Percentiles rank a stretch among this genome's conserved stretches.
Conservation (phyloP, 2,113 vertebrate genomes). For the Malaclemys terrapin region DNA sequence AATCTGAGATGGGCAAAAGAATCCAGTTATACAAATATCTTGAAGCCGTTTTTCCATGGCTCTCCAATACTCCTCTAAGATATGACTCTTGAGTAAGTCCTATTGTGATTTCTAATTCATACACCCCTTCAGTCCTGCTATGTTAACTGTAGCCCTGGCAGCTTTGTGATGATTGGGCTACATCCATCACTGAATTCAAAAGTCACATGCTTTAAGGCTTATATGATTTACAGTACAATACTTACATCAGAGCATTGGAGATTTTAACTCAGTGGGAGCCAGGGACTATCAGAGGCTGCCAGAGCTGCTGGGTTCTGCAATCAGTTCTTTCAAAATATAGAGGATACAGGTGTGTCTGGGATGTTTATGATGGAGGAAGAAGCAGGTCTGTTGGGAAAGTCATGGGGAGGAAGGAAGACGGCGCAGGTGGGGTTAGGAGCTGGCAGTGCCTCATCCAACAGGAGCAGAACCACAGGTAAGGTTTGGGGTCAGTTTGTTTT, state of each 20-base stretch:
- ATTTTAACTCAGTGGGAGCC: neutral
- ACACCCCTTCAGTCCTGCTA: fast-evolving
- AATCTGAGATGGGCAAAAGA: neutral
- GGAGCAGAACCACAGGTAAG: neutral
- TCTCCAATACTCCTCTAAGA: neutral
- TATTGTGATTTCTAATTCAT: neutral
- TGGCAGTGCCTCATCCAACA: neutral
- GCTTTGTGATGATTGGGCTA: constrained; percentile 27
- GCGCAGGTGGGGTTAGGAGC: neutral
- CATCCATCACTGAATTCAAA: constrained; percentile 27
- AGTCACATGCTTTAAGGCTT: constrained; percentile 32
- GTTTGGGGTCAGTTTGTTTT: neutral
- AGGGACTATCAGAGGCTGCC: neutral
- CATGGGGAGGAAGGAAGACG: neutral
- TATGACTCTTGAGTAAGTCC: neutral
- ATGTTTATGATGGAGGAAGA: neutral
- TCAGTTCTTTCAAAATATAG: neutral
- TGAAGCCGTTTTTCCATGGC: neutral
- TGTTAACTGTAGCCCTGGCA: neutral
- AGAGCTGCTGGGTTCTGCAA: constrained; percentile 7
- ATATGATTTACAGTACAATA: neutral
- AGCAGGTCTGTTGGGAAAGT: neutral
- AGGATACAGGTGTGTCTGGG: neutral
- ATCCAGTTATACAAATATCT: neutral
- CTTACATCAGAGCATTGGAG: neutral